Evolutionary conservation across 1,140 invertebrate genomes (phyloP).

Genomic region (Venturia canescens): DNA sequence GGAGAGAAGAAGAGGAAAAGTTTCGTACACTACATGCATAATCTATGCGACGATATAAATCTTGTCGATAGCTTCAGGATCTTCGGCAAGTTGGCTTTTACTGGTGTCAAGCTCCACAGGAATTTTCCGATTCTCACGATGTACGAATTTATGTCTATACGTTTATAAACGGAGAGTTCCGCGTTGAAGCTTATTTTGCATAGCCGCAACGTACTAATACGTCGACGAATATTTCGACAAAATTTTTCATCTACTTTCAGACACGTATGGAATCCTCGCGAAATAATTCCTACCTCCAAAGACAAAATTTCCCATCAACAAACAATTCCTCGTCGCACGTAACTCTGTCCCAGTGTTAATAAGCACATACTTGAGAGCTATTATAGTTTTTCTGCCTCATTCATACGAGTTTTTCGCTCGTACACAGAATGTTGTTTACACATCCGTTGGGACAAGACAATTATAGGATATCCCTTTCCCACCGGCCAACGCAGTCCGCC

Average conservation of each 20-base stretch:
- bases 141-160: background rate
- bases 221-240: too few species aligned
- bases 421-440: slow-evolving; percentile 11
- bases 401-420: background rate
- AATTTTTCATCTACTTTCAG: too few species aligned
- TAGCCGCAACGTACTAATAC: too few species aligned
- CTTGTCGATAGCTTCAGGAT: slow-evolving; percentile 20
- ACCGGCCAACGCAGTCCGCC: background rate
- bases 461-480: slow-evolving; percentile 13
- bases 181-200: background rate
- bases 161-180: background rate
- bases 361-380: background rate
- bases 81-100: background rate
- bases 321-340: too few species aligned
- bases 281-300: too few species aligned
- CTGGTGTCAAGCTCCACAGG: background rate
- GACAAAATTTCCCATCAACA: too few species aligned
- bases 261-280: too few species aligned
- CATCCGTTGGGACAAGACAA: slow-evolving; percentile 1
- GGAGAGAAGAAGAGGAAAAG: slow-evolving; percentile 9
- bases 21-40: slow-evolving; percentile 44
- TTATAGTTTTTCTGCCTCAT: background rate
- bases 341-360: too few species aligned
- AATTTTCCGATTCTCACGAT: background rate
- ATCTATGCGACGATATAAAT: slow-evolving; percentile 41